A percentile compares a stretch with the other conserved stretches of the same genome.
phyloP scores from a whole-genome alignment of 1,140 invertebrate genomes.

The Ephestia elutella region DNA sequence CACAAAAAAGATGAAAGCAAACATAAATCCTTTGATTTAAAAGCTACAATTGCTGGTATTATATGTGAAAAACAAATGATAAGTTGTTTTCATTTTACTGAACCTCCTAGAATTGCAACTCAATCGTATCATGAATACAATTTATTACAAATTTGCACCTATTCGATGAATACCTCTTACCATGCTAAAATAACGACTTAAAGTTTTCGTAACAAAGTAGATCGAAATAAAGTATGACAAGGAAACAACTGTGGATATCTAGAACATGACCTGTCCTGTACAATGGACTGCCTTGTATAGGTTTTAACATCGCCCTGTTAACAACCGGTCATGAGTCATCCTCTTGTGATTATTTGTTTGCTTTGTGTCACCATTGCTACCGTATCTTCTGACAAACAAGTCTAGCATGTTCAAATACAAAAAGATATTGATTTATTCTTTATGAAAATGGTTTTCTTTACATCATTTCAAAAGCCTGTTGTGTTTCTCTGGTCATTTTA shows the following conservation, averaged over 20 bases:
- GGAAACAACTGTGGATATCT: neutral
- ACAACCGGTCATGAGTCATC: neutral
- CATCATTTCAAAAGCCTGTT: no score
- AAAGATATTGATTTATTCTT: no score
- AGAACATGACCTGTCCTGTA: conserved; percentile 6
- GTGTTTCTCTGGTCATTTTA: no score
- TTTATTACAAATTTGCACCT: no score
- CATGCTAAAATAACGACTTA: neutral
- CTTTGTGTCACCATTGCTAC: conserved; percentile 4
- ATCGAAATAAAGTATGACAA: neutral
- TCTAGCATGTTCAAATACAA: neutral
- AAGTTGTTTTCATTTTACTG: no score
- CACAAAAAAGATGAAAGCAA: no score
- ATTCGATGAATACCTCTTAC: no score
- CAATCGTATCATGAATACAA: no score
- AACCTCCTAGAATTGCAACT: no score
- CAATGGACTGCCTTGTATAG: conserved; percentile 8
- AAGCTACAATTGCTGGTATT: no score
- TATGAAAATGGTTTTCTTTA: neutral
- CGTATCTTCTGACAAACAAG: neutral
- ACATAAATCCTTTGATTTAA: no score
- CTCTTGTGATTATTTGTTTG: neutral
- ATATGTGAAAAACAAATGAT: no score
- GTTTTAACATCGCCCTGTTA: conserved; percentile 7
- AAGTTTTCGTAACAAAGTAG: neutral